These are phyloP conservation scores for Pollimyrus isidori DNA, from an alignment of 2,113 vertebrate species.

Conservation along the genomic window DNA sequence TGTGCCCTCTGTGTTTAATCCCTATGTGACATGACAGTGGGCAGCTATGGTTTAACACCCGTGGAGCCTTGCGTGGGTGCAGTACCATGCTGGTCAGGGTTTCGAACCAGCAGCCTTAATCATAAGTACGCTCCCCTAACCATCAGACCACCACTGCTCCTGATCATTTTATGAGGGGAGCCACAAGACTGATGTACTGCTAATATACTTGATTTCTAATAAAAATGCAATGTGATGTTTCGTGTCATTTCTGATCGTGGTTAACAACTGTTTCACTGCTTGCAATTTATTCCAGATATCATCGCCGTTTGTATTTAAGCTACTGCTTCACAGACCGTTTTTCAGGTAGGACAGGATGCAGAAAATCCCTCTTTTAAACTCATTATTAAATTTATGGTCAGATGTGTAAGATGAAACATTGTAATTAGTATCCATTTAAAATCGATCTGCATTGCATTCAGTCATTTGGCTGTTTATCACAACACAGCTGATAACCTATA, in stretches of 20 bases:
- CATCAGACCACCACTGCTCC: not conserved
- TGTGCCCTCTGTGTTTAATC: no score
- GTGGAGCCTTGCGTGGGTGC: not conserved
- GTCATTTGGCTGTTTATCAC: not conserved
- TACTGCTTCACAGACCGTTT: constrained; percentile 89
- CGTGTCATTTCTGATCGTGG: not conserved
- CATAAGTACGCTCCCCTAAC: not conserved
- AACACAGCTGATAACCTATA: not conserved
- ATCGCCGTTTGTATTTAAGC: constrained; percentile 95
- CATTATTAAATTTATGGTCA: not conserved
- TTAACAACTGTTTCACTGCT: not conserved
- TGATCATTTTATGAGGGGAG: not conserved
- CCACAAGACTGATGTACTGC: no score
- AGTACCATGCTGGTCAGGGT: not conserved
- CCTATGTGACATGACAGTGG: not conserved
- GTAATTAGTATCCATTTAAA: not conserved
- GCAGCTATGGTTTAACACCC: not conserved
- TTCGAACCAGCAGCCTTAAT: not conserved
- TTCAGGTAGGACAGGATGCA: constrained; percentile 73
- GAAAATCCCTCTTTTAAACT: not conserved
- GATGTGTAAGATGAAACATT: not conserved
- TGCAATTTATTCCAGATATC: constrained; percentile 73
- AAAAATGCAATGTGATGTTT: not conserved
- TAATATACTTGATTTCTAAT: not conserved
- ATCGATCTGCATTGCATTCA: not conserved